A percentile compares a stretch with the other conserved stretches of the same genome.
phyloP scores from a whole-genome alignment of 2,888 invertebrate species.

The Margaritifera margaritifera region DNA sequence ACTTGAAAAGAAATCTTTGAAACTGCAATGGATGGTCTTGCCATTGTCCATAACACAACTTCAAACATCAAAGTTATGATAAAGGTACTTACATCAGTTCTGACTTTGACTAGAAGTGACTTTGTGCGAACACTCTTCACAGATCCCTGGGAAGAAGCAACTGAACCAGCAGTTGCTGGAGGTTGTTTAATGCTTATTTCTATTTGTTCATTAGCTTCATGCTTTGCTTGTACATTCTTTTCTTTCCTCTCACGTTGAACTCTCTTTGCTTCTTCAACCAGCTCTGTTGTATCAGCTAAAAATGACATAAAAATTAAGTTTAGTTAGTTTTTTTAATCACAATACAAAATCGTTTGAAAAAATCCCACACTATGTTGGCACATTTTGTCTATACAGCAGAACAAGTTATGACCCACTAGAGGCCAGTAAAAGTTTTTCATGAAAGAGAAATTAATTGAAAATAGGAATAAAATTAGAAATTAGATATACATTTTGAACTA shows the following conservation, averaged over 20 bases:
- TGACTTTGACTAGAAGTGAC: slow-evolving; percentile 45
- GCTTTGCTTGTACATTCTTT: slow-evolving; percentile 34
- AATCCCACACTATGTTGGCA: too few relatives aligned
- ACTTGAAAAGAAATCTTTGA: too few relatives aligned
- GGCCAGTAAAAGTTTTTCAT: too few relatives aligned
- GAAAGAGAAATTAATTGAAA: too few relatives aligned
- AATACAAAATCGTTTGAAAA: too few relatives aligned
- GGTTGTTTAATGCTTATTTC: slow-evolving; percentile 24
- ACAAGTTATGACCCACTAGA: too few relatives aligned
- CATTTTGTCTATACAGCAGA: too few relatives aligned
- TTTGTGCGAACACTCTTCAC: slow-evolving; percentile 41
- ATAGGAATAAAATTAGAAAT: too few relatives aligned
- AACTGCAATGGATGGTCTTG: too few relatives aligned
- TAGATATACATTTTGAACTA: too few relatives aligned
- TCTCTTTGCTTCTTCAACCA: slow-evolving; percentile 44
- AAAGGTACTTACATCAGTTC: slow-evolving; percentile 38
- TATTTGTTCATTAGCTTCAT: slow-evolving; percentile 18
- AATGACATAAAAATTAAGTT: background rate
- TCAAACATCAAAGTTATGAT: background rate
- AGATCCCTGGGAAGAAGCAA: slow-evolving; percentile 30
- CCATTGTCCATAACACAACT: too few relatives aligned
- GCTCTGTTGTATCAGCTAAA: slow-evolving; percentile 42
- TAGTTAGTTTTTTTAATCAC: too few relatives aligned
- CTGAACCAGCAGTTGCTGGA: slow-evolving; percentile 13
- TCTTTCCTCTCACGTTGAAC: slow-evolving; percentile 43